These are phyloP conservation scores for Rhea pennata DNA, from an alignment of 2,113 vertebrate species.

Conservation along the genomic window DNA sequence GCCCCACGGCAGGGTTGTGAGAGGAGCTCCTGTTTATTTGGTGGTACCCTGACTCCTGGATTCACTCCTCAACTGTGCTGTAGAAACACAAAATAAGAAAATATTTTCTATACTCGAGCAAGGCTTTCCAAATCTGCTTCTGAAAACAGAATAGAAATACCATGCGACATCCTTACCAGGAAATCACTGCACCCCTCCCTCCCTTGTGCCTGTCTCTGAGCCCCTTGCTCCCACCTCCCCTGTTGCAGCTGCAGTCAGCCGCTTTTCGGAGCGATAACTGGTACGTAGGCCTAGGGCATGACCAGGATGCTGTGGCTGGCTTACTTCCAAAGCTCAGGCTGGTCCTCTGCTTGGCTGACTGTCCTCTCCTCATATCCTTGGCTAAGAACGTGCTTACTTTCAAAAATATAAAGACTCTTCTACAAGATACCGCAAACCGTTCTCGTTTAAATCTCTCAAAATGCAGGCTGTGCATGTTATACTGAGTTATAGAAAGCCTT, in stretches of 20 bases:
- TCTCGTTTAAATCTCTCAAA: neutral
- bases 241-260: rapidly evolving
- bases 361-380: neutral
- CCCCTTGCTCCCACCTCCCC: neutral
- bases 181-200: neutral
- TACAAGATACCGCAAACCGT: neutral
- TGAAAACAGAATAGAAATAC: neutral
- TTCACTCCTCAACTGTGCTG: neutral
- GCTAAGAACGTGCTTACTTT: neutral
- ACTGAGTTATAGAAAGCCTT: neutral
- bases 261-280: rapidly evolving
- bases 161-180: rapidly evolving
- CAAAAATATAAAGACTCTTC: neutral
- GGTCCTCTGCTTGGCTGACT: neutral
- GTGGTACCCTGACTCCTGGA: neutral
- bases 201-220: rapidly evolving
- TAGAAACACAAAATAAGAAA: neutral
- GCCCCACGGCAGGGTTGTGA: rapidly evolving
- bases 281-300: neutral
- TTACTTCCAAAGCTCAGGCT: rapidly evolving
- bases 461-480: neutral
- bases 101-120: rapidly evolving
- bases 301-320: neutral
- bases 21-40: neutral
- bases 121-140: neutral